These are phyloP conservation scores for Caenorhabditis elegans DNA, from an alignment of 1,140 invertebrate species.

Conservation along the genomic window DNA sequence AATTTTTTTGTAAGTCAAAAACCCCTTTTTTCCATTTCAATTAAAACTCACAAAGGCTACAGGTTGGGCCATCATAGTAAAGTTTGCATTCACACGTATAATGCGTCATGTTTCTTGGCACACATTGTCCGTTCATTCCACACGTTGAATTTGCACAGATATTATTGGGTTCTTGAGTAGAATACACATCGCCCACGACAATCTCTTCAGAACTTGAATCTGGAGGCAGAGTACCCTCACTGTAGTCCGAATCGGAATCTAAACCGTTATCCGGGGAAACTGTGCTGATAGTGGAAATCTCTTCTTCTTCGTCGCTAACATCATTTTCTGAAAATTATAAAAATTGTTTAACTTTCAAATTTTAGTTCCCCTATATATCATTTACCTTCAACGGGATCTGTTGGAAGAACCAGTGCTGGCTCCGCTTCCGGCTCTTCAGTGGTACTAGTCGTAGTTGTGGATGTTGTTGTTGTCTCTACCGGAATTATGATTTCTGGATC, in stretches of 20 bases:
- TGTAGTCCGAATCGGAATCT: neutral
- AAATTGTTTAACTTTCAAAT: too few species aligned
- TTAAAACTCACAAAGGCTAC: constrained; percentile 59
- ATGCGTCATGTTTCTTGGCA: constrained; percentile 58
- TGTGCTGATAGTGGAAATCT: neutral
- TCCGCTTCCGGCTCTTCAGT: neutral
- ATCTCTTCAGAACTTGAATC: neutral
- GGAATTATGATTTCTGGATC: neutral
- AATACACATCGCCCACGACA: neutral
- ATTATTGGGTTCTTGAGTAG: neutral
- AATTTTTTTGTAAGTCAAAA: too few species aligned
- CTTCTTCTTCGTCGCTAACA: neutral
- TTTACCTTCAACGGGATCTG: neutral
- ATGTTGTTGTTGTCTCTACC: neutral
- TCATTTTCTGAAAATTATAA: neutral
- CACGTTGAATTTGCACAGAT: constrained; percentile 45
- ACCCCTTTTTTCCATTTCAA: too few species aligned
- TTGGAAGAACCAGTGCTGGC: neutral
- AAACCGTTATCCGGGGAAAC: neutral
- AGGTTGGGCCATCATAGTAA: constrained; percentile 59
- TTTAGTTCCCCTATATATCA: neutral
- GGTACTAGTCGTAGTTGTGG: neutral
- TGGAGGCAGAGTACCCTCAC: neutral
- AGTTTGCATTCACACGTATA: constrained; percentile 57
- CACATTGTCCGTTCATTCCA: constrained; percentile 60